Conservation (phyloP, 2,113 vertebrate genomes). For the Polypterus bichir region DNA sequence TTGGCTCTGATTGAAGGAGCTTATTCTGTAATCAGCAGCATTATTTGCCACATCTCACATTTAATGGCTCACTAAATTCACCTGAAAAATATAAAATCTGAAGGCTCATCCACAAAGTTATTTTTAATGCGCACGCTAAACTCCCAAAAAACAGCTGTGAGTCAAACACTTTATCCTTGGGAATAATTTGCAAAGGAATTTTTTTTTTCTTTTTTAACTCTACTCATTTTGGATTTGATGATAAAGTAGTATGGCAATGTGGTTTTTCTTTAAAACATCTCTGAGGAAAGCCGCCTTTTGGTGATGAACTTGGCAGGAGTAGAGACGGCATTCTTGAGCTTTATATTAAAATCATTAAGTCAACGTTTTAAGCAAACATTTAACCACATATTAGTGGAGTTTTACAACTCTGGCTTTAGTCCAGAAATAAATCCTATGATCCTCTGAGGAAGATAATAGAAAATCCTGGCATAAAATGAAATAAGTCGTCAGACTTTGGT, state of each 20-base stretch:
- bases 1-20: too few relatives aligned
- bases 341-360: constrained; percentile 47
- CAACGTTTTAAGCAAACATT: constrained; percentile 48
- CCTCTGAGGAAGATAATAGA: constrained; percentile 28
- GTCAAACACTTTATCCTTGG: too few relatives aligned
- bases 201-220: too few relatives aligned
- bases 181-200: too few relatives aligned
- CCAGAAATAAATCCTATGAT: constrained; percentile 33
- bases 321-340: constrained; percentile 36
- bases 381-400: constrained; percentile 26
- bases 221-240: too few relatives aligned
- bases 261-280: constrained; percentile 18
- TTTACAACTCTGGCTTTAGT: constrained; percentile 28
- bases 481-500: background rate
- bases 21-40: too few relatives aligned
- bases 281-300: constrained; percentile 17
- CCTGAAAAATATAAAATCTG: too few relatives aligned
- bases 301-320: constrained; percentile 5
- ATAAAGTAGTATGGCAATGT: constrained; percentile 44
- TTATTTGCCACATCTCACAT: too few relatives aligned
- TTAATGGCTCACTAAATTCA: too few relatives aligned
- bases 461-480: constrained; percentile 9
- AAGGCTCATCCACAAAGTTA: too few relatives aligned
- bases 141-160: too few relatives aligned
- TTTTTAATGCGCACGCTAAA: too few relatives aligned